phyloP scores from a whole-genome alignment of 1,140 invertebrate species.

The Eumeta japonica region DNA sequence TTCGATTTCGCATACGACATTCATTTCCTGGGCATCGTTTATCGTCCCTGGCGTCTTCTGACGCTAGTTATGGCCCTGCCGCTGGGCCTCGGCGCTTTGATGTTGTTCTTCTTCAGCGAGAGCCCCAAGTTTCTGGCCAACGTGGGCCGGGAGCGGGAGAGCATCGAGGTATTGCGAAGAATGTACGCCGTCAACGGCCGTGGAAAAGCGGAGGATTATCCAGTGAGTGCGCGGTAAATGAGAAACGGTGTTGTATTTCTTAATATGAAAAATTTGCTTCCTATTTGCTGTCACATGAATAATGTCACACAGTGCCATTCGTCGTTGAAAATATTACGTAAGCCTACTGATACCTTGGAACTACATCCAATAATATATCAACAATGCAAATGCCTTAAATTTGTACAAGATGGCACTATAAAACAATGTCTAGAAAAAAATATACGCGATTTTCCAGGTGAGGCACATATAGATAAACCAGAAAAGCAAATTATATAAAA shows the following conservation, averaged over 20 bases:
- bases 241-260: neutral
- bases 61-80: conserved; percentile 64
- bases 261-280: neutral
- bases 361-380: too few species aligned
- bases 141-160: conserved; percentile 56
- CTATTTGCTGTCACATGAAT: too few species aligned
- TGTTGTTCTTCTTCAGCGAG: conserved; percentile 64
- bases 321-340: too few species aligned
- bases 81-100: conserved; percentile 59
- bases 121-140: conserved; percentile 69
- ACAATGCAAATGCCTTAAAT: too few species aligned
- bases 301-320: too few species aligned
- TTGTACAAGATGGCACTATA: too few species aligned
- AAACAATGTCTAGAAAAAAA: too few species aligned
- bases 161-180: conserved; percentile 52
- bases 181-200: conserved; percentile 59
- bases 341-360: too few species aligned
- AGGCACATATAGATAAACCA: too few species aligned
- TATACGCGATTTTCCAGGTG: too few species aligned
- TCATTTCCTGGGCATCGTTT: conserved; percentile 39
- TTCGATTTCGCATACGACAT: conserved; percentile 36
- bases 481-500: too few species aligned
- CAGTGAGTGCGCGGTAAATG: too few species aligned
- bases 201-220: conserved; percentile 34
- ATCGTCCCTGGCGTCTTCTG: conserved; percentile 70